These are phyloP conservation scores for Chaenodraco wilsoni DNA, from an alignment of 2,797 vertebrate genomes.

Conservation along the genomic window DNA sequence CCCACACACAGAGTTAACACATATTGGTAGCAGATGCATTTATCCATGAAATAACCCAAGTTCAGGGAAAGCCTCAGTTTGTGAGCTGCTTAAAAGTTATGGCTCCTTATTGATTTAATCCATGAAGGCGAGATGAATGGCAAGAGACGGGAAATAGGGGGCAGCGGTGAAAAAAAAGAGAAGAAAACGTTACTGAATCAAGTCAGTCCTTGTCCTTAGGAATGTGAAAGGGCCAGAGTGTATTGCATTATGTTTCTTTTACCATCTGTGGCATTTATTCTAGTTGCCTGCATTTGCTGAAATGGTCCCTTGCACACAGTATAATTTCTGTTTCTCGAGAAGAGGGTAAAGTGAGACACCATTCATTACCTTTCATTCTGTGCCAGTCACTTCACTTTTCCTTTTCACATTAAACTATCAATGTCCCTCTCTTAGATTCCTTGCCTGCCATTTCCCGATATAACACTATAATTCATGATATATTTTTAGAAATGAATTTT, in stretches of 20 bases:
- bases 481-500: slow-evolving; percentile 20
- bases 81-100: slow-evolving; percentile 42
- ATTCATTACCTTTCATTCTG: slow-evolving; percentile 28
- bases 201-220: slow-evolving; percentile 17
- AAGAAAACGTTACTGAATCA: slow-evolving; percentile 24
- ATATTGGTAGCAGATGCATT: slow-evolving; percentile 26
- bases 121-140: slow-evolving; percentile 34
- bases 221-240: not conserved
- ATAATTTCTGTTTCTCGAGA: slow-evolving; percentile 23
- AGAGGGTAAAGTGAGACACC: slow-evolving; percentile 10
- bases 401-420: not conserved
- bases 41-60: slow-evolving; percentile 21
- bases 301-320: slow-evolving; percentile 21
- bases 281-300: slow-evolving; percentile 6
- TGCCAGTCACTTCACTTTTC: not conserved
- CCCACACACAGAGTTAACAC: slow-evolving; percentile 5
- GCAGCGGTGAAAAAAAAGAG: slow-evolving; percentile 1
- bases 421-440: slow-evolving; percentile 13
- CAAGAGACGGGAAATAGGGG: slow-evolving; percentile 15
- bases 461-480: slow-evolving; percentile 29
- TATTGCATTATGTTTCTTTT: slow-evolving; percentile 13
- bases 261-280: slow-evolving; percentile 19
- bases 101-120: slow-evolving; percentile 42
- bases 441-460: slow-evolving; percentile 19
- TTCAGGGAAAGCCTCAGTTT: slow-evolving; percentile 13